Evolutionary conservation across 2,113 vertebrate species (phyloP).

Genomic region (Nyctibius bracteatus): DNA sequence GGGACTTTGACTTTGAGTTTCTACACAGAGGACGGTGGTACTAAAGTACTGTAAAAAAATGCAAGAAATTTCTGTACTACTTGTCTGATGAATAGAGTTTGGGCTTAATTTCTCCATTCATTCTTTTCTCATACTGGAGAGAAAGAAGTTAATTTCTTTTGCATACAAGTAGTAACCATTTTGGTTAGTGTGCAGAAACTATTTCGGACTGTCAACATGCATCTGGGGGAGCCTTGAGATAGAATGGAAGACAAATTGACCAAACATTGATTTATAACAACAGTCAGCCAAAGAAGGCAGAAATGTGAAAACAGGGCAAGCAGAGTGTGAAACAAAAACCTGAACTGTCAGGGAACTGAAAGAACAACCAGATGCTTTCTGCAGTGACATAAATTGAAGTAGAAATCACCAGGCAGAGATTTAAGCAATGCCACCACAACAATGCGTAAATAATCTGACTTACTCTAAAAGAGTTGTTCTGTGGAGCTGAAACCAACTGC

Average conservation of each 20-base stretch:
- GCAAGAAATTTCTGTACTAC: not conserved
- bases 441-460: constrained; percentile 34
- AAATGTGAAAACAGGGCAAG: constrained; percentile 25
- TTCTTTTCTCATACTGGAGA: not conserved
- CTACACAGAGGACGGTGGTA: not conserved
- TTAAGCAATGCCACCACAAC: not conserved
- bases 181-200: not conserved
- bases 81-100: not conserved
- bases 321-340: constrained; percentile 44
- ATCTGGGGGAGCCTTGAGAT: not conserved
- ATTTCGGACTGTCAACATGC: not conserved
- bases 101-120: not conserved
- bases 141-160: not conserved
- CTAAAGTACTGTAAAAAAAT: not conserved
- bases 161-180: not conserved
- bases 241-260: constrained; percentile 27
- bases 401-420: constrained; percentile 45
- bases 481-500: constrained; percentile 1
- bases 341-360: constrained; percentile 45
- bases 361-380: constrained; percentile 48
- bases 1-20: not conserved
- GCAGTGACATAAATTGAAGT: constrained; percentile 52
- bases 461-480: constrained; percentile 34
- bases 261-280: constrained; percentile 45
- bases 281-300: constrained; percentile 13